Evolutionary conservation across 2,113 vertebrate genomes (phyloP), one percentile per base, ranked within the genome.

Genomic region (Corythornis cristatus): DNA sequence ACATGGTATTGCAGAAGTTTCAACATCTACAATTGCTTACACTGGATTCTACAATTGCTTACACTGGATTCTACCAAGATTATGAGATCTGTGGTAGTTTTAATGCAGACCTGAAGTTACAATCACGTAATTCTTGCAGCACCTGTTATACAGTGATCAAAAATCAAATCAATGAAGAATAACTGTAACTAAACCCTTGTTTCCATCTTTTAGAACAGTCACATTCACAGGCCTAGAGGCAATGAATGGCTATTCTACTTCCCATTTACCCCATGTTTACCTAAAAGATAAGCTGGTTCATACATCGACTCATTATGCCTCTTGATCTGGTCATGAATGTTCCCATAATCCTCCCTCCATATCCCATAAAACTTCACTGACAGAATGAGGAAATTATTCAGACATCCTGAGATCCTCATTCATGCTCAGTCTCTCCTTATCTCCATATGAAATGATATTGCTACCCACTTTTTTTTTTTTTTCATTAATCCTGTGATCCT

Each of bases 241-340:
- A 84, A 83, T 87, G 96, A 97, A 97, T 89, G 62, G 57, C 42
- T 70, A 72, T 83, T 87, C 89, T 93, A 91, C 64, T 94, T 98
- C 96, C 98, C 96, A 98, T 98, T 99, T 98, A 98, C 76, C 70
- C 86, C 18, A 46, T 98, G 98, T 99, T 99, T 99, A 98, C 98
- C 96, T 98, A 99, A 98, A 98, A 98, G 99, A 99, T 99, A 98
- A 99, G 97, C 98, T 96, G 96, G 97, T 98, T 98, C 98, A 98
- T 98, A 98, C 97, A 98, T 97, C 97, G 97, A 98, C 98, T 99
- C 98, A 98, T 97, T 98, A 98, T 95, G 94, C 93, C 94, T 97
- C 98, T 98, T 98, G 98, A 98, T 98, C 98, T 98, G 96, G 97
- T 98, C 98, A 99, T 99, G 98, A 99, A 99, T 99, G 99, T 99